Percentiles rank a stretch among this genome's conserved stretches.
Evolutionary conservation across 2,113 vertebrate species (phyloP).

Genomic region (Nematolebias whitei): DNA sequence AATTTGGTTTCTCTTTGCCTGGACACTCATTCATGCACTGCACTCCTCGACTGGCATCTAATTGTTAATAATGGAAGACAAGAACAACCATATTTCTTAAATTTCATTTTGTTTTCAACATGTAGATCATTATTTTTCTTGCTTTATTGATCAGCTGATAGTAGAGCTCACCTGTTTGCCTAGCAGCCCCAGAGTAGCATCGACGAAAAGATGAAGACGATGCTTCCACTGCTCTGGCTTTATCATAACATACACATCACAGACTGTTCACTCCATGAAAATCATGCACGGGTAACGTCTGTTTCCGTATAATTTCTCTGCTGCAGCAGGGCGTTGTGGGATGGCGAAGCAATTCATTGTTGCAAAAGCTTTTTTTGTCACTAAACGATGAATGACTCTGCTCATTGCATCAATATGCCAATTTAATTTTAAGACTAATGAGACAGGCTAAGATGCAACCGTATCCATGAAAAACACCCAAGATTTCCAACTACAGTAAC

Average conservation of each 20-base stretch:
- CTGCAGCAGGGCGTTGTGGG: neutral
- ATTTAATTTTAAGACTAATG: slow-evolving; percentile 23
- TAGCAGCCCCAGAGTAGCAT: neutral
- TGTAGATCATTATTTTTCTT: slow-evolving; percentile 5
- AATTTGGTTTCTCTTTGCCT: slow-evolving; percentile 3
- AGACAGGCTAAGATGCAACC: slow-evolving; percentile 17
- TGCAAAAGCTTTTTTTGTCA: neutral
- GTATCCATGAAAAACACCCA: slow-evolving; percentile 1
- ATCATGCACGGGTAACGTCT: neutral
- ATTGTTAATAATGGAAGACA: slow-evolving; percentile 30
- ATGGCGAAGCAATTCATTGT: neutral
- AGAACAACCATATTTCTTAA: slow-evolving; percentile 20
- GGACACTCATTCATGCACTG: neutral
- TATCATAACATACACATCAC: neutral
- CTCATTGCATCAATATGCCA: neutral
- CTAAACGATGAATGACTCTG: neutral
- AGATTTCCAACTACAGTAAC: slow-evolving; percentile 1
- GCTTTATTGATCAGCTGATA: slow-evolving; percentile 1
- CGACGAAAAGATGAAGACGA: slow-evolving; percentile 1
- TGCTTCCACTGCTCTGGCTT: neutral
- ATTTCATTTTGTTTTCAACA: slow-evolving; percentile 11
- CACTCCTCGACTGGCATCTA: slow-evolving; percentile 17
- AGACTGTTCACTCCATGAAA: neutral
- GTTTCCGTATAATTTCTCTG: neutral
- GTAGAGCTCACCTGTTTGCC: slow-evolving; percentile 11